Evolutionary conservation across 92 coral and sea anemone species (phyloP).

Genomic region (Umimayanthus chanpuru): DNA sequence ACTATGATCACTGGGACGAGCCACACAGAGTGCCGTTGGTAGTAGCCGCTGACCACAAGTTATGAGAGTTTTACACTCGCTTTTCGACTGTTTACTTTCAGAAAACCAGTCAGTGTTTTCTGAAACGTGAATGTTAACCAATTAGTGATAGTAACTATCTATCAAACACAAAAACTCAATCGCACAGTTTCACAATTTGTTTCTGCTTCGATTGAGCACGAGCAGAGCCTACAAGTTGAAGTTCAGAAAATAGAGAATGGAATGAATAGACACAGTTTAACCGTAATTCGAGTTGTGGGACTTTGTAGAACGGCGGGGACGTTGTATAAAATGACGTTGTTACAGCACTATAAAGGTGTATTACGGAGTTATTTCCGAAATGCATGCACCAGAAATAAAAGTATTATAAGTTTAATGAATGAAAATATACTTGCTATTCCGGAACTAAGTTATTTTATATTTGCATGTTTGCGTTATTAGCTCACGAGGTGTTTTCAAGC

Average conservation of each 20-base stretch:
- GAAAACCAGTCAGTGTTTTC: neutral
- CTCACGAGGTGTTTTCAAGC: neutral
- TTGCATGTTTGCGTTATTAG: neutral
- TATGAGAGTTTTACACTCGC: too few relatives aligned
- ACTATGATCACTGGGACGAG: conserved; percentile 34
- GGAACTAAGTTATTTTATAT: neutral
- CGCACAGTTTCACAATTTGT: neutral
- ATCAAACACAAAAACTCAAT: neutral
- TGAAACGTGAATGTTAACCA: neutral
- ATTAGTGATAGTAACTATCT: neutral
- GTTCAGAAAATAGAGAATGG: neutral
- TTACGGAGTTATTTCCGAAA: neutral
- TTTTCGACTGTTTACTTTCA: too few relatives aligned
- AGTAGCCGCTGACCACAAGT: neutral
- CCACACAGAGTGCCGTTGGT: neutral
- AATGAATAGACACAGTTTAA: neutral
- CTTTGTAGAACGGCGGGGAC: neutral
- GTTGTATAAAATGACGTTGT: neutral
- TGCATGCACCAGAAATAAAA: neutral
- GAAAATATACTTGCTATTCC: neutral
- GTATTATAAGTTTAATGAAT: neutral
- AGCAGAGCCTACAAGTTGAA: neutral
- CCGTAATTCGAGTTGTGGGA: neutral
- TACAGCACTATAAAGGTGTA: neutral
- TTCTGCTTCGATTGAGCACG: neutral